These are phyloP conservation scores for Hemitrygon akajei DNA, from an alignment of 2,797 vertebrate genomes.

Conservation along the genomic window DNA sequence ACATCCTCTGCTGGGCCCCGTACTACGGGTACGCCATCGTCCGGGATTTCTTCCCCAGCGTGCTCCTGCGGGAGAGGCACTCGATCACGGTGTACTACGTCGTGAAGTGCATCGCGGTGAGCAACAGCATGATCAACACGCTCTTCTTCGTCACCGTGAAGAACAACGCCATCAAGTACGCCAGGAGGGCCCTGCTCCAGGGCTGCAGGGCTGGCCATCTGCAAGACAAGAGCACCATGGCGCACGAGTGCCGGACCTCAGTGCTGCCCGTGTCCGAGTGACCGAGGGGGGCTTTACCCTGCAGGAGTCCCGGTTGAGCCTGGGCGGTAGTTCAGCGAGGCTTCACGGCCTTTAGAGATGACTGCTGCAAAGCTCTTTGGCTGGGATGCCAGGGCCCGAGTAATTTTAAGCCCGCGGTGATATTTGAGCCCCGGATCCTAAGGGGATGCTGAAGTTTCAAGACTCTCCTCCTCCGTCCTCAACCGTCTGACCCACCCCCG, in stretches of 20 bases:
- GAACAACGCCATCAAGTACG: slow-evolving; percentile 4
- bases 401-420: background rate
- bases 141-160: slow-evolving; percentile 43
- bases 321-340: background rate
- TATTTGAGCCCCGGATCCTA: background rate
- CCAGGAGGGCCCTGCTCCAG: background rate
- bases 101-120: slow-evolving; percentile 45
- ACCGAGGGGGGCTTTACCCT: too few relatives aligned
- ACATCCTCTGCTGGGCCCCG: slow-evolving; percentile 46
- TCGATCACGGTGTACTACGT: slow-evolving; percentile 44
- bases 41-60: slow-evolving; percentile 44
- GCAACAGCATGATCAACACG: slow-evolving; percentile 45
- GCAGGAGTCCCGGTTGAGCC: background rate
- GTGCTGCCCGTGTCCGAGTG: background rate
- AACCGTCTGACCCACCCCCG: background rate
- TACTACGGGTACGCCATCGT: slow-evolving; percentile 44
- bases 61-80: slow-evolving; percentile 41
- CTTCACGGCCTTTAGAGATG: background rate
- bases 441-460: background rate
- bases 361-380: background rate
- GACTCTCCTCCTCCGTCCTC: background rate
- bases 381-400: background rate
- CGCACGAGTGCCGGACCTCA: background rate
- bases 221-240: background rate
- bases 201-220: background rate